Conservation (phyloP, 1,140 invertebrate genomes). For the Anastrepha ludens region DNA sequence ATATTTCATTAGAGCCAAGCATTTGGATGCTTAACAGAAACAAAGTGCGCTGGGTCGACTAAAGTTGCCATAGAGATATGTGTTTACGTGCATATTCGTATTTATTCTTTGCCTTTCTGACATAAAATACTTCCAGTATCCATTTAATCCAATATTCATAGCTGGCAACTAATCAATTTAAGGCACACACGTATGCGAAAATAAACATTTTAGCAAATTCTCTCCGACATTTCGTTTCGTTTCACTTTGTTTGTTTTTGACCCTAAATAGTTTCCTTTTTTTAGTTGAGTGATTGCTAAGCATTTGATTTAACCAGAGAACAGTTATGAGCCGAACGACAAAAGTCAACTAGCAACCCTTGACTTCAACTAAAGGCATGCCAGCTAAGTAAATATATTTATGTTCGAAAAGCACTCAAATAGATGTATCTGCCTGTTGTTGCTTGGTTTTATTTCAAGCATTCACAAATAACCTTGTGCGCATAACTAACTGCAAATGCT, state of each 20-base stretch:
- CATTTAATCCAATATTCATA: not conserved
- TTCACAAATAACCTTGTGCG: not conserved
- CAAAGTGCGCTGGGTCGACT: too few relatives aligned
- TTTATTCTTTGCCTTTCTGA: not conserved
- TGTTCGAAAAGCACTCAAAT: not conserved
- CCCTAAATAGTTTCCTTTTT: not conserved
- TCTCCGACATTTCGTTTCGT: not conserved
- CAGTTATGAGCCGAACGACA: not conserved
- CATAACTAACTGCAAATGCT: not conserved
- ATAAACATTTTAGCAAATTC: not conserved
- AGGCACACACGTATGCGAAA: not conserved
- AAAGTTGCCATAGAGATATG: too few relatives aligned
- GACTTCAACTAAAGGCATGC: not conserved
- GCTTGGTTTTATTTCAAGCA: too few relatives aligned
- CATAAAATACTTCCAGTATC: not conserved
- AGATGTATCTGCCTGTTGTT: not conserved
- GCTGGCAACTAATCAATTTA: constrained; percentile 5
- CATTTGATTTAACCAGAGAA: not conserved
- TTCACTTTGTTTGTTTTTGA: not conserved
- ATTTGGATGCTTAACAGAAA: too few relatives aligned
- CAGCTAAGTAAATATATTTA: not conserved
- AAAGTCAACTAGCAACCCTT: constrained; percentile 11
- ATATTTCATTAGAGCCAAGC: too few relatives aligned
- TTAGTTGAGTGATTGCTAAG: constrained; percentile 5
- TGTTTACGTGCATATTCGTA: not conserved